Conservation (phyloP, 2,113 vertebrate species). For the Polyodon spathula region DNA sequence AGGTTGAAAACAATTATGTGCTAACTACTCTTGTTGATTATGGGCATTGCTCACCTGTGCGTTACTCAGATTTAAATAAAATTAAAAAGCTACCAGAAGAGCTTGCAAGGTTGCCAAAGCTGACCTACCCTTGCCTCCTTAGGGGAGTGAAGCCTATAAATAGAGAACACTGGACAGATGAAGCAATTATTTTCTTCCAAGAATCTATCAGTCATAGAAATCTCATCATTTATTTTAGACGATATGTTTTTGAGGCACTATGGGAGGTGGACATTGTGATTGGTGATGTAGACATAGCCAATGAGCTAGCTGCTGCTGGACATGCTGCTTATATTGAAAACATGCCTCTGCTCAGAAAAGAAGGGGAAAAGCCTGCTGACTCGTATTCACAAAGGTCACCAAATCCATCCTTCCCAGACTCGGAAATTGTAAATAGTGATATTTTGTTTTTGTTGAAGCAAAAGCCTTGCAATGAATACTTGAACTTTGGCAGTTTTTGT, state of each 20-base stretch:
- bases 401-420: too few relatives aligned
- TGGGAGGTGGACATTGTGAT: slow-evolving; percentile 49
- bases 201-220: slow-evolving; percentile 48
- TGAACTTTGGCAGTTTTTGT: too few relatives aligned
- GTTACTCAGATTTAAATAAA: slow-evolving; percentile 35
- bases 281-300: slow-evolving; percentile 37
- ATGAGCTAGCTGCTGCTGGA: slow-evolving; percentile 45
- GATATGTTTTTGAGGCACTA: slow-evolving; percentile 30
- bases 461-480: too few relatives aligned
- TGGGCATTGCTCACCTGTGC: slow-evolving; percentile 49
- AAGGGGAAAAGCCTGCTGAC: too few relatives aligned
- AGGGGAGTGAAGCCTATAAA: slow-evolving; percentile 47
- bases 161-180: slow-evolving; percentile 57
- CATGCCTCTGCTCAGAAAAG: slow-evolving; percentile 30
- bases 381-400: too few relatives aligned
- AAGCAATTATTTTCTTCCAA: slow-evolving; percentile 55
- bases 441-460: too few relatives aligned
- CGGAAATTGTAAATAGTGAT: too few relatives aligned
- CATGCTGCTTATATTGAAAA: slow-evolving; percentile 39
- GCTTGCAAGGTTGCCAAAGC: slow-evolving; percentile 48
- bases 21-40: slow-evolving; percentile 64
- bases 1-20: slow-evolving; percentile 37
- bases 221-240: slow-evolving; percentile 61
- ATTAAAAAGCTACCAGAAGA: slow-evolving; percentile 59
- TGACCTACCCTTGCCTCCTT: slow-evolving; percentile 60